Conservation (phyloP, 35 echinoderm and acorn worm genomes). For the Lytechinus variegatus region DNA sequence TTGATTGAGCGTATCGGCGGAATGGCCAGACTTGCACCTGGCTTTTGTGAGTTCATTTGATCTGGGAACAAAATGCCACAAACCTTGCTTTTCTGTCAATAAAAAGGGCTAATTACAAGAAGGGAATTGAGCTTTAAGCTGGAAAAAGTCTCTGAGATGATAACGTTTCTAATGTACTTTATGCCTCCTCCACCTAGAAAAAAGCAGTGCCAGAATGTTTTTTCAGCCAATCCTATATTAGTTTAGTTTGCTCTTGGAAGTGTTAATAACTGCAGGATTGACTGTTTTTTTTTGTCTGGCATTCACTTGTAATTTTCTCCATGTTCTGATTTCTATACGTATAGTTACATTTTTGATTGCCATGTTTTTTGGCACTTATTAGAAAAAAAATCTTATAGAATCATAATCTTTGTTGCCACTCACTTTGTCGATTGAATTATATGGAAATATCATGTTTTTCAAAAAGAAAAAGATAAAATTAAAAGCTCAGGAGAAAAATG, state of each 20-base stretch:
- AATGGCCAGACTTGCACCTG: background rate
- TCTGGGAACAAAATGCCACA: background rate
- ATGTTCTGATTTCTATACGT: background rate
- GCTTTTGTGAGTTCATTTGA: constrained; percentile 7
- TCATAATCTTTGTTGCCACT: no score
- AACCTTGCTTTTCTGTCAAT: background rate
- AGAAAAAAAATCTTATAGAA: no score
- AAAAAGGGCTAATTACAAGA: background rate
- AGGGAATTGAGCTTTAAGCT: background rate
- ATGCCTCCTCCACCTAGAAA: background rate
- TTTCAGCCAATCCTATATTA: background rate
- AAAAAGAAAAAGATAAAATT: no score
- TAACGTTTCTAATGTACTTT: background rate
- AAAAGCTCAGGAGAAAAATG: no score
- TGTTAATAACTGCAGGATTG: background rate
- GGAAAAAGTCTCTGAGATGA: background rate
- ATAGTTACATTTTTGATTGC: no score
- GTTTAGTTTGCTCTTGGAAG: background rate
- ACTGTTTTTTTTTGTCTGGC: background rate
- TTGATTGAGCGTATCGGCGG: background rate
- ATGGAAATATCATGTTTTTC: no score
- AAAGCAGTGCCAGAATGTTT: background rate
- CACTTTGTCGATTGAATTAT: no score
- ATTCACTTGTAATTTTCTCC: background rate
- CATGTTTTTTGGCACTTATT: no score